A percentile compares a stretch with the other conserved stretches of the same genome.
Conservation (phyloP, 2,113 vertebrate genomes). For the Procavia capensis region DNA sequence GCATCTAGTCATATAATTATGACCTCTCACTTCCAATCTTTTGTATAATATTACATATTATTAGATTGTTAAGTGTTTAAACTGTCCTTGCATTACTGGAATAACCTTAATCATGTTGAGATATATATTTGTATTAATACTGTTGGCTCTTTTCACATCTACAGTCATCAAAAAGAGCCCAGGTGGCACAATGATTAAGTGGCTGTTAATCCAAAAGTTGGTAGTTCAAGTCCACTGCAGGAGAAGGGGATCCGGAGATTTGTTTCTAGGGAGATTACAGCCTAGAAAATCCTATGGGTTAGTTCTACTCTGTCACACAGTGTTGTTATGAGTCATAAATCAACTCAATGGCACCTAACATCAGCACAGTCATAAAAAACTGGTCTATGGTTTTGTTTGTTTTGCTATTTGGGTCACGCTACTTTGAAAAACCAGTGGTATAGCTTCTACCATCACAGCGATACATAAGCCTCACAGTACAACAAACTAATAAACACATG, state of each 20-base stretch:
- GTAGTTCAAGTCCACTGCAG: background rate
- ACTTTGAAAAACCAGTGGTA: no score
- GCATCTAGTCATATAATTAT: background rate
- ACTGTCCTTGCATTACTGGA: constrained; percentile 8
- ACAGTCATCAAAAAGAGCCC: background rate
- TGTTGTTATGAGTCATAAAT: background rate
- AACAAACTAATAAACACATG: no score
- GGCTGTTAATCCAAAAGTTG: background rate
- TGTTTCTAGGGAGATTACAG: background rate
- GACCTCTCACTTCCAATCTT: constrained; percentile 20
- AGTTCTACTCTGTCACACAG: background rate
- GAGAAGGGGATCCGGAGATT: background rate
- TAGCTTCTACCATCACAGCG: no score
- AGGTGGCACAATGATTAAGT: background rate
- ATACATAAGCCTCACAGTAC: no score
- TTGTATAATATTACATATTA: background rate
- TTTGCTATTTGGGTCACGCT: constrained; percentile 16
- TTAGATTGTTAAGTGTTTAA: background rate
- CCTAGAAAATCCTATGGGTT: background rate
- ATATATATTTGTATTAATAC: background rate
- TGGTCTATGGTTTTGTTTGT: background rate
- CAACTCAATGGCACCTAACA: background rate
- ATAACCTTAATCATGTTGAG: background rate
- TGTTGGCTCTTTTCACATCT: background rate
- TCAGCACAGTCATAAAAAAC: background rate